Base-by-base conservation (phyloP, 1,140 invertebrate species). In the Platyscapa corneri region DNA sequence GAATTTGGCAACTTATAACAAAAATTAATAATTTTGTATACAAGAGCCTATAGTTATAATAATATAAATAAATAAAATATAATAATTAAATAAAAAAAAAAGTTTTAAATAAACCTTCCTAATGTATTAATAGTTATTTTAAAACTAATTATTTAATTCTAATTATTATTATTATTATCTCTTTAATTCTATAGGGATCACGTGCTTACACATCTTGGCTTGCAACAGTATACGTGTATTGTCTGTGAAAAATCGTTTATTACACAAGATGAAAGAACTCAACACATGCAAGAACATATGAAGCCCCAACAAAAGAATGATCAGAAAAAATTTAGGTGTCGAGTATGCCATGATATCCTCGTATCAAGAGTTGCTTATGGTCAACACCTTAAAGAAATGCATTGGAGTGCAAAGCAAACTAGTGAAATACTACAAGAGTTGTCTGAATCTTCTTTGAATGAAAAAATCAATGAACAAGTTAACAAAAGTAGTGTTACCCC, bases 321-420 rank as follows among this genome's bases (percentile, higher is more conserved):
- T n/a, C 27, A 18, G 27, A 86, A 86, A 42, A 86, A 84, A 67
- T 86, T 84, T 37, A 37, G 77, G n/a, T 86, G 86, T 76, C 49
- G 86, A 75, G 82, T 86, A 5, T 86, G 86, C 60, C 82, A 84
- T 56, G 78, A 84, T 16, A 86, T 86, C n/a, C 70, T 86, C 5
- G 49, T 84, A 6, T 86, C 86, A 18, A 32, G 82, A 32, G 42
- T 75, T n/a, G 67, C 82, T 30, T 86, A 86, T 32, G 70, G 82
- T 16, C 49, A 80, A 18, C 86, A 86, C 37, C 82, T 86, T 0
- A 86, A 86, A 42, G 70, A 86, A 23, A 84, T 76, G 32, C 86
- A 86, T 60, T 81, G 77, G 70, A 86, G 80, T 81, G 46, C 86
- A 20, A 84, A 84, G 14, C 67, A 84, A 23, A 84, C 76, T 0